Percentiles rank a stretch among this genome's conserved stretches.
These are phyloP conservation scores for Drosophila barbarae DNA, from an alignment of 2,888 invertebrate species.

Conservation along the genomic window DNA sequence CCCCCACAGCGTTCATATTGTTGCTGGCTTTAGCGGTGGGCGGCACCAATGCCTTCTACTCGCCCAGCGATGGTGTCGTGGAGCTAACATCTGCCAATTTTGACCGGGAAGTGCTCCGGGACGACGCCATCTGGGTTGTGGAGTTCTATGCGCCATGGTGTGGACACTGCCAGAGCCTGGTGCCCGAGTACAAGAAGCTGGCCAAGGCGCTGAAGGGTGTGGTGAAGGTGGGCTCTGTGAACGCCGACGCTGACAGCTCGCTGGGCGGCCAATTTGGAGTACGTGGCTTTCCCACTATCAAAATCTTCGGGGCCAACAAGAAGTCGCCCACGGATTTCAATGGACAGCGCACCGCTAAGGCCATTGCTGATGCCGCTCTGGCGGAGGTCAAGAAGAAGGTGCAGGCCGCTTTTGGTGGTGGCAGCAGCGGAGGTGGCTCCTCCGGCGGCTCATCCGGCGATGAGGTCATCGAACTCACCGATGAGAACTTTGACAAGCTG, in stretches of 20 bases:
- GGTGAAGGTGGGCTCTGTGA: slow-evolving; percentile 95
- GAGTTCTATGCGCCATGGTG: slow-evolving; percentile 96
- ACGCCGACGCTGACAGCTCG: slow-evolving; percentile 93
- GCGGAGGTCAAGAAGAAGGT: slow-evolving; percentile 88
- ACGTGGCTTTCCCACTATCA: slow-evolving; percentile 96
- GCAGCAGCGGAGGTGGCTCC: slow-evolving; percentile 49
- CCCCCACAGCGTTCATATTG: slow-evolving; percentile 49
- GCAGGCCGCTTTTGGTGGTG: slow-evolving; percentile 84
- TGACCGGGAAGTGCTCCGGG: slow-evolving; percentile 88
- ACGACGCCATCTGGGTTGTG: slow-evolving; percentile 95
- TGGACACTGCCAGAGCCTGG: slow-evolving; percentile 93
- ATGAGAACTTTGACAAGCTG: slow-evolving; percentile 95
- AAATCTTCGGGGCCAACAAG: slow-evolving; percentile 93
- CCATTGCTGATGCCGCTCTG: slow-evolving; percentile 91
- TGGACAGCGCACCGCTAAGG: slow-evolving; percentile 91
- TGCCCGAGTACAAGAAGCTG: slow-evolving; percentile 95
- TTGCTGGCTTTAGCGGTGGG: slow-evolving; percentile 46
- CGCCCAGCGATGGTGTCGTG: slow-evolving; percentile 88
- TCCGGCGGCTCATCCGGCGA: slow-evolving; percentile 42
- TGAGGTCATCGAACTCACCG: slow-evolving; percentile 94
- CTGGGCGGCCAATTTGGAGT: slow-evolving; percentile 90
- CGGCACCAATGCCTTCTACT: slow-evolving; percentile 81
- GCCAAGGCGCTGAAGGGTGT: slow-evolving; percentile 96
- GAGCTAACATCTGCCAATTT: slow-evolving; percentile 94
- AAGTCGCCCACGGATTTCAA: slow-evolving; percentile 90